These are phyloP conservation scores for Plebejus melissa DNA, from an alignment of 2,888 invertebrate species.

Conservation along the genomic window DNA sequence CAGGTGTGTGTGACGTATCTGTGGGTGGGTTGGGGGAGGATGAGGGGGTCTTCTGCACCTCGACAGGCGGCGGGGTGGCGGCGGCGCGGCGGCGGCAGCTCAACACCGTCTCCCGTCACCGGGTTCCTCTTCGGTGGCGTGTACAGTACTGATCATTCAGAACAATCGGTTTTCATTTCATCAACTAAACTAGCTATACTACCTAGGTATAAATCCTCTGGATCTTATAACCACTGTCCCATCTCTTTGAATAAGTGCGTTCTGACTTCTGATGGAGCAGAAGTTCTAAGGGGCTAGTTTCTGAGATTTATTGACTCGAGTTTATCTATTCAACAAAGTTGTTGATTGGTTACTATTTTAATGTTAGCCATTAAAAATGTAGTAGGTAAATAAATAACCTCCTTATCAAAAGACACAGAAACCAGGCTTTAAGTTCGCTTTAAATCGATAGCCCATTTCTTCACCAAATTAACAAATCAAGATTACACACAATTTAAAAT, in stretches of 20 bases:
- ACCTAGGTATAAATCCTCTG: neutral
- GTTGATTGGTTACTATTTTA: too few relatives aligned
- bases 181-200: slow-evolving; percentile 25
- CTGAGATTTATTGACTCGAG: neutral
- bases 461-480: too few relatives aligned
- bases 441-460: too few relatives aligned
- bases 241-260: neutral
- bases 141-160: slow-evolving; percentile 73
- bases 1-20: slow-evolving; percentile 62
- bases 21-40: slow-evolving; percentile 63
- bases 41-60: slow-evolving; percentile 55
- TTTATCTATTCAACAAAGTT: neutral
- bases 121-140: slow-evolving; percentile 80
- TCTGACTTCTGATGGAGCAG: neutral
- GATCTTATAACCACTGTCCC: neutral
- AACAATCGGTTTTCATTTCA: slow-evolving; percentile 70
- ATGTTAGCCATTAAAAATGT: neutral
- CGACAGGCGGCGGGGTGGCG: slow-evolving; percentile 70
- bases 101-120: slow-evolving; percentile 81
- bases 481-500: neutral
- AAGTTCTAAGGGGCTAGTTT: neutral
- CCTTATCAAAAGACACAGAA: neutral
- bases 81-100: slow-evolving; percentile 72
- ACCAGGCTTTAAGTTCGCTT: neutral
- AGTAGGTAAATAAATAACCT: neutral